These are phyloP conservation scores for Trichomalopsis sarcophagae DNA, from an alignment of 1,140 invertebrate genomes.

Conservation along the genomic window DNA sequence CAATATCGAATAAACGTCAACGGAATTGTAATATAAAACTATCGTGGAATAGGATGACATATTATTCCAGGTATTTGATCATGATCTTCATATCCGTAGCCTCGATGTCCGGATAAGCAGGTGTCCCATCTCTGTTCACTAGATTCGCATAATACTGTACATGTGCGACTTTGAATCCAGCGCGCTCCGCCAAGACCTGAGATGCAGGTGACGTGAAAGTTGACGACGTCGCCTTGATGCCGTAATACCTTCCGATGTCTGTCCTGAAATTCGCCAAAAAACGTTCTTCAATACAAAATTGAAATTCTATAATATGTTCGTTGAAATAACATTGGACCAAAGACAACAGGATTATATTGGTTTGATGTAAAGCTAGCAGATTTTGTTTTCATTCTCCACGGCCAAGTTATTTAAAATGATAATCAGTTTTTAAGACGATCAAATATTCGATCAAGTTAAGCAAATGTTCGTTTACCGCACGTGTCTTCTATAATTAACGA, in stretches of 20 bases:
- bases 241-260: slow-evolving; percentile 42
- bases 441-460: too few relatives aligned
- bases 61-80: slow-evolving; percentile 43
- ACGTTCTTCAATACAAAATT: too few relatives aligned
- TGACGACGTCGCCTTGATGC: slow-evolving; percentile 29
- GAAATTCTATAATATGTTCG: too few relatives aligned
- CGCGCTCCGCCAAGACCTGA: slow-evolving; percentile 13
- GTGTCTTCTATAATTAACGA: too few relatives aligned
- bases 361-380: too few relatives aligned
- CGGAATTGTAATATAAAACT: not conserved
- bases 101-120: slow-evolving; percentile 31
- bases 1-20: not conserved
- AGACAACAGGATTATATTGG: too few relatives aligned
- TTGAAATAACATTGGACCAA: too few relatives aligned
- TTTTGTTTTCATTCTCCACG: too few relatives aligned
- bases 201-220: slow-evolving; percentile 10
- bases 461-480: too few relatives aligned
- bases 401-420: too few relatives aligned
- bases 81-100: slow-evolving; percentile 32
- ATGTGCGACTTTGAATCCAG: slow-evolving; percentile 26
- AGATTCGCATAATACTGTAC: slow-evolving; percentile 41
- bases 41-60: not conserved
- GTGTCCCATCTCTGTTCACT: slow-evolving; percentile 23
- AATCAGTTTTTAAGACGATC: too few relatives aligned
- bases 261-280: slow-evolving; percentile 1